These are phyloP conservation scores for Coptodon rendalli DNA, from an alignment of 2,113 vertebrate genomes.

Conservation along the genomic window DNA sequence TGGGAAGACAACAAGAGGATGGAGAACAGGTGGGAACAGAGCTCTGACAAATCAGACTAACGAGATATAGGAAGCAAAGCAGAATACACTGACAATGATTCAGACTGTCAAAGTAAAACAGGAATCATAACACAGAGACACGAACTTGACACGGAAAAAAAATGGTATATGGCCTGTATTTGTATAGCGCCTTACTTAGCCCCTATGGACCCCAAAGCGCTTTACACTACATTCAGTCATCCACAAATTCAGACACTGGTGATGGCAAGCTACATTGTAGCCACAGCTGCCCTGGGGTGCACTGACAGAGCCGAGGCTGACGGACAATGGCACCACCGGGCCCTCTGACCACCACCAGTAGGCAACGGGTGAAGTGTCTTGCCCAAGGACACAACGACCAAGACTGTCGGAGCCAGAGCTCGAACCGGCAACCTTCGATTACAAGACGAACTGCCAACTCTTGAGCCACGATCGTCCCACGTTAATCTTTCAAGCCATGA, in stretches of 20 bases:
- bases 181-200: rapidly evolving
- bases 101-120: neutral
- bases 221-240: neutral
- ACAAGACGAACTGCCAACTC: rapidly evolving
- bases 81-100: neutral
- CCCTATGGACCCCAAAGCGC: neutral
- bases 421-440: rapidly evolving
- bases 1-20: neutral
- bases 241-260: neutral
- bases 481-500: too few relatives aligned
- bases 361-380: neutral
- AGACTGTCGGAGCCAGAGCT: neutral
- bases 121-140: neutral
- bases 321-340: neutral
- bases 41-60: neutral
- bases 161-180: neutral
- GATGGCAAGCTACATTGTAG: neutral
- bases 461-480: rapidly evolving
- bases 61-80: neutral
- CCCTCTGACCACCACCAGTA: neutral
- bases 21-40: neutral
- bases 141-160: neutral
- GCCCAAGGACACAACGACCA: neutral
- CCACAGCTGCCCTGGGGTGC: neutral
- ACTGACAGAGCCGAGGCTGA: rapidly evolving